A percentile compares a stretch with the other conserved stretches of the same genome.
phyloP scores from a whole-genome alignment of 2,113 vertebrate genomes.

The Hippocampus barbouri region DNA sequence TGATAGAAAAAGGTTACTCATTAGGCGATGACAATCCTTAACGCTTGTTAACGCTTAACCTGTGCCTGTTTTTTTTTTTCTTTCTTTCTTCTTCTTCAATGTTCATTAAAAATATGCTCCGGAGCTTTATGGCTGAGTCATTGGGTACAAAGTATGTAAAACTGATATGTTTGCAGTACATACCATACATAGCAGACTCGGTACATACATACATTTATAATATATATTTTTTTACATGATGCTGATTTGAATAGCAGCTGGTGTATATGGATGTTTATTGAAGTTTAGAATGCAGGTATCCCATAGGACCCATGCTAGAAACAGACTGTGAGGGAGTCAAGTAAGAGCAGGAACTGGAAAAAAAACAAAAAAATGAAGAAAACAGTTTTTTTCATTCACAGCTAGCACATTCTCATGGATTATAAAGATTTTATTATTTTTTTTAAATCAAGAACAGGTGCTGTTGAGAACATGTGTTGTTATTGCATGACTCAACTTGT shows the following conservation, averaged over 20 bases:
- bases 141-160: conserved; percentile 52
- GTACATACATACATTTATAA: conserved; percentile 21
- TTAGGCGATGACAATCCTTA: conserved; percentile 75
- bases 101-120: conserved; percentile 67
- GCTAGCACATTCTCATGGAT: neutral
- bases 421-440: neutral
- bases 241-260: neutral
- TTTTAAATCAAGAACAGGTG: neutral
- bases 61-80: conserved; percentile 62
- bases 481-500: neutral
- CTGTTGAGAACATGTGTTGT: neutral
- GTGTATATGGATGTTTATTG: neutral
- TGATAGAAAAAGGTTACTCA: conserved; percentile 60
- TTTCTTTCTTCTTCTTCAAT: conserved; percentile 55
- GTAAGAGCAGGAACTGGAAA: neutral
- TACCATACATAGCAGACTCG: conserved; percentile 12
- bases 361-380: neutral
- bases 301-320: neutral
- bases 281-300: neutral
- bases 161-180: conserved; percentile 43
- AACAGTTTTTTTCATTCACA: neutral
- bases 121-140: conserved; percentile 70
- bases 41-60: conserved; percentile 65
- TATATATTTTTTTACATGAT: conserved; percentile 4
- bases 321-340: neutral